A percentile compares a stretch with the other conserved stretches of the same genome.
Evolutionary conservation across 2,888 invertebrate species (phyloP).

Genomic region (Athalia rosae): DNA sequence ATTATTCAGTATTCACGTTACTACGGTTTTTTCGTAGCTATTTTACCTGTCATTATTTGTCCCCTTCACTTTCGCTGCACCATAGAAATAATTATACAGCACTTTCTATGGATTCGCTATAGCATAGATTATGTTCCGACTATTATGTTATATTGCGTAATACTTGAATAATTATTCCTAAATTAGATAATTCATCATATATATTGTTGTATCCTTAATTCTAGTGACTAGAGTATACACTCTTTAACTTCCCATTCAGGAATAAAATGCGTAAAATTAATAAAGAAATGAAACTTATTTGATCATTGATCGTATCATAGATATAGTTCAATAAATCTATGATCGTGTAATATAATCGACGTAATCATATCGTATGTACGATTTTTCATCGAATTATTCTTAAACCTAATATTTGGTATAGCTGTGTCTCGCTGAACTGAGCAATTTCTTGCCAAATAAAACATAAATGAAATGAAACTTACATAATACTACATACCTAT

Average conservation of each 20-base stretch:
- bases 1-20: constrained; percentile 22
- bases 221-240: constrained; percentile 71
- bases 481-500: constrained; percentile 31
- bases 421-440: constrained; percentile 46
- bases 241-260: constrained; percentile 59
- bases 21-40: background rate
- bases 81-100: background rate
- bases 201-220: constrained; percentile 58
- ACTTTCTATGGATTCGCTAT: constrained; percentile 11
- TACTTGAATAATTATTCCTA: constrained; percentile 15
- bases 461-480: constrained; percentile 46
- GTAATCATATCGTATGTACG: constrained; percentile 3
- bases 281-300: constrained; percentile 64
- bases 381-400: constrained; percentile 27
- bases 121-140: background rate
- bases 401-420: constrained; percentile 49
- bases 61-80: background rate
- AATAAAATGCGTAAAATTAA: constrained; percentile 60
- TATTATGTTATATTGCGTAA: too few relatives aligned
- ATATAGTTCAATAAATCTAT: too few relatives aligned
- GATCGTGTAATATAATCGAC: constrained; percentile 12
- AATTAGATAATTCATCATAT: constrained; percentile 31
- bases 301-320: background rate
- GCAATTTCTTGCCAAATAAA: constrained; percentile 44
- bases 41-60: constrained; percentile 13